Evolutionary conservation across 2,888 invertebrate species (phyloP), one percentile per base, ranked within the genome.

Genomic region (Allophyes oxyacanthae): DNA sequence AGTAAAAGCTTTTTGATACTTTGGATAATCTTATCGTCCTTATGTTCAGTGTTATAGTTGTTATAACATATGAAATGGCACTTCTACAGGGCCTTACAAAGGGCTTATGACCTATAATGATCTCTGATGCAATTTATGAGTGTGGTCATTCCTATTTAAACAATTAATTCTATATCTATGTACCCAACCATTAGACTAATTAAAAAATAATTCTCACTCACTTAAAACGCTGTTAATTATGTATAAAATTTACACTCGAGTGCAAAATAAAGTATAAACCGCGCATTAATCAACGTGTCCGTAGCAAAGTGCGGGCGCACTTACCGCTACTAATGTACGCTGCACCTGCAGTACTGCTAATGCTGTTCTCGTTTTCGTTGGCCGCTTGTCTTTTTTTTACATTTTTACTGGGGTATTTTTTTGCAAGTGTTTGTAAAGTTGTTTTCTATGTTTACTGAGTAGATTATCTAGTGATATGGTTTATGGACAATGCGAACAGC

Each of bases 241-340:
- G 52, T 50, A 48, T 51, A 57, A 64, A 69, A 69, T 54, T 62
- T 71, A 58, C 61, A 72, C 70, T 60, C n/a, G 26, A 48, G 58
- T 56, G 64, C 51, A 54, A 69, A 72, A 73, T 73, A 73, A 70
- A 77, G 64, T 65, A 59, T 69, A 67, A 55, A 62, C 67, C 45
- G 14, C 25, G 60, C 57, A 82, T 82, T 77, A 74, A 81, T 81
- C 80, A 82, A 66, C 60, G 70, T 74, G 82, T 78, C 80, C 59
- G 65, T 55, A 44, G 64, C 61, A 54, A 63, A 78, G 73, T 69
- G 73, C 72, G 76, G 71, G 71, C 72, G 78, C 83, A 81, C 81
- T 84, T 80, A 79, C 70, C 79, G 66, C 55, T 56, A 50, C 78
- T 85, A 84, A 83, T 82, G 83, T 77, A 70, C 64, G 61, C 53